Base-by-base conservation (phyloP, 2,888 invertebrate species). In the Brachyopa scutellaris region DNA sequence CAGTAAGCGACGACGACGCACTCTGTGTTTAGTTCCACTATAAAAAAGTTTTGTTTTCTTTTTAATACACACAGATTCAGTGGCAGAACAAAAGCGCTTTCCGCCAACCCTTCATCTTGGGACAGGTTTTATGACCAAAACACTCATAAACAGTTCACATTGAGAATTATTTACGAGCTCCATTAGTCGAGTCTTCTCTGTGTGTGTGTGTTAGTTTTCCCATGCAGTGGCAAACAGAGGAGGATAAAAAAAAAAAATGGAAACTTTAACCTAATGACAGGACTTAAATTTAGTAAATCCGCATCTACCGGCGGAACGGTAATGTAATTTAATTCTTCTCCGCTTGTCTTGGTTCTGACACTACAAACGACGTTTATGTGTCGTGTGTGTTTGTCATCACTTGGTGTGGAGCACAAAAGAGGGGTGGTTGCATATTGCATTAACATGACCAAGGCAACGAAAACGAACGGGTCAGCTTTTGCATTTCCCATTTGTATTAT, bases 261-360 rank as follows among this genome's bases (percentile, higher is more conserved):
- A n/a, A 40, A 62, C 61, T 74, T 74, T 70, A 80, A 80, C 69
- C 80, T 74, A 80, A 80, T 80, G 80, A 74, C 74, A 74, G 80
- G 74, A 69, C 69, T 69, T 51, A 64, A 51, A 69, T 69, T 74
- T 74, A 80, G 55, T 5, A 26, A 62, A 80, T 49, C 62, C 42
- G 17, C 33, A 13, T 19, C 21, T n/a, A 36, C 6, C 4, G 19
- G 9, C 40, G 19, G 21, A 40, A 11, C 13, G 7, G 11, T 31
- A 9, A 11, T 31, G 45, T 57, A 49, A 59, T 49, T 38, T 15
- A 61, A 42, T 53, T 26, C 47, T 47, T 15, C 19, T 21, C 19
- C 17, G 5, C 17, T 26, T n/a, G 7, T 13, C 2, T 21, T 21
- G 47, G 40, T 15, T 40, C 21, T 13, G 26, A 55, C 38, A 47